phyloP scores from a whole-genome alignment of 92 coral and sea anemone species.

The Paramuricea clavata region DNA sequence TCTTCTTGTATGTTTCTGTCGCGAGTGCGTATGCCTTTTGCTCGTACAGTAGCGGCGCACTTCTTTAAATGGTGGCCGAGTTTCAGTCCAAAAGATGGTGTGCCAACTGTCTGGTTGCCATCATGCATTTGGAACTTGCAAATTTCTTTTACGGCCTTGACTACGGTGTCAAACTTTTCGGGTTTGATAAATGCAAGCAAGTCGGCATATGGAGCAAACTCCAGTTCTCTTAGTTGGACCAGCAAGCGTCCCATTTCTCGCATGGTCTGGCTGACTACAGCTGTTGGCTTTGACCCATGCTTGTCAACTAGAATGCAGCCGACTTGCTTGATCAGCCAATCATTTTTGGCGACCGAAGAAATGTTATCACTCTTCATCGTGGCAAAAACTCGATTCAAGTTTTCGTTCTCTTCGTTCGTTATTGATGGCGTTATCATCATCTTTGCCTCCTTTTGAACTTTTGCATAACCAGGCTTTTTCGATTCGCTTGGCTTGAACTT shows the following conservation, averaged over 20 bases:
- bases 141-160: too few relatives aligned
- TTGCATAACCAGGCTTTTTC: too few relatives aligned
- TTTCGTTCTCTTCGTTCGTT: background rate
- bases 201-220: background rate
- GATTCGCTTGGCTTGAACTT: background rate
- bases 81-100: too few relatives aligned
- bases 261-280: conserved; percentile 23
- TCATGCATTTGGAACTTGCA: too few relatives aligned
- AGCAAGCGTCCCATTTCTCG: conserved; percentile 26
- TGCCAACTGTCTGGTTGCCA: too few relatives aligned
- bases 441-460: background rate
- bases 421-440: background rate
- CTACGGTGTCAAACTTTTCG: background rate
- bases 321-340: background rate
- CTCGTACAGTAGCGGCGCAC: too few relatives aligned
- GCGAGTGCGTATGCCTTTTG: too few relatives aligned
- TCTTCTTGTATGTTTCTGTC: too few relatives aligned
- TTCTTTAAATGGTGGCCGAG: too few relatives aligned
- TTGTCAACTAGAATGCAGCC: conserved; percentile 1
- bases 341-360: background rate
- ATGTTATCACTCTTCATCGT: background rate
- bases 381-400: background rate
- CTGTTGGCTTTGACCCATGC: background rate
- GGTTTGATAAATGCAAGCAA: background rate
- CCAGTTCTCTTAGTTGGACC: background rate